Base-by-base conservation (phyloP, 2,797 vertebrate species). In the Ciconia nigra region DNA sequence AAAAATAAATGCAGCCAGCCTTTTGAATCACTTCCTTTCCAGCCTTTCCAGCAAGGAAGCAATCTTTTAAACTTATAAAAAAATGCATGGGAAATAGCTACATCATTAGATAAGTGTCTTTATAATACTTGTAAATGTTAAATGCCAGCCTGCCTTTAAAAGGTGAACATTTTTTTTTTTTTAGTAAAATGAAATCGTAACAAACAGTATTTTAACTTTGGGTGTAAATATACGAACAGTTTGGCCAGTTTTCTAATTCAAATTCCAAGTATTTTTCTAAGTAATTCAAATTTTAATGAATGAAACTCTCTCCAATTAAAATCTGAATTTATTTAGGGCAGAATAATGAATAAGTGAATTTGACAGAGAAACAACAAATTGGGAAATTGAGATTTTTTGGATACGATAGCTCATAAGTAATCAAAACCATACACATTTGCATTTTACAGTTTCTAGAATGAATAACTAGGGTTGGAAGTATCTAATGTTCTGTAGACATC, bases 401-500 rank as follows among this genome's bases (percentile, higher is more conserved):
- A 82, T 52, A 73, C 2, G 16, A 46, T 55, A 54, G 57, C 62
- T 88, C 61, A 12, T 72, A 28, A 94, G 81, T 74, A 81, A 95
- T 88, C 87, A 87, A 92, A 92, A 52, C 44, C 82, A 78, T 31
- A 65, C 39, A 88, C 93, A 87, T 31, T 90, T 87, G 63, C 71
- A 96, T 94, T 92, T 91, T 88, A 44, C 51, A 83, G 97, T 94
- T 89, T 76, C 90, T 82, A 92, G 71, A 93, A 93, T 87, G 74
- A 93, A 33, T 89, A 91, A 79, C 88, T 93, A 76, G 94, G 91
- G 94, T 88, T 95, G 91, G 94, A 96, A 97, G 90, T 96, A 97
- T 93, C 95, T 97, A 95, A 97, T 79, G 78, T 91, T 97, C 87
- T 94, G 67, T 35, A 93, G 93, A 96, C 72, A 97, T 97, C 97